Percentiles rank a stretch among this genome's conserved stretches.
phyloP scores from a whole-genome alignment of 2,888 invertebrate genomes.

The Thysanoteuthis rhombus region DNA sequence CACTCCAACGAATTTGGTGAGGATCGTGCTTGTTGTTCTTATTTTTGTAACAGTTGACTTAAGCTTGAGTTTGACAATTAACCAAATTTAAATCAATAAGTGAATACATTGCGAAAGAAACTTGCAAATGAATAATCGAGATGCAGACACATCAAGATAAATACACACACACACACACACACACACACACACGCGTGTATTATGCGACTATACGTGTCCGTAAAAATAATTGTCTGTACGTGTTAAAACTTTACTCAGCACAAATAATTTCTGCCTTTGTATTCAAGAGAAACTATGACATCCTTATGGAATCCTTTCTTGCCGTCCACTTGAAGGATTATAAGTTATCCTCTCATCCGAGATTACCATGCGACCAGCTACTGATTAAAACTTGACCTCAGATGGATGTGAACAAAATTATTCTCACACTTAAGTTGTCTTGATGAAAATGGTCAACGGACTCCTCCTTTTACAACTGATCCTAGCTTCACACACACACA shows the following conservation, averaged over 20 bases:
- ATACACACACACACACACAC: no score
- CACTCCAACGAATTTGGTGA: no score
- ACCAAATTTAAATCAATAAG: no score
- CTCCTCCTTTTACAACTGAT: not conserved
- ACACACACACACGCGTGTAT: no score
- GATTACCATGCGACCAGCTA: constrained; percentile 12
- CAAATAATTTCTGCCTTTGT: not conserved
- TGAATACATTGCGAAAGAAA: no score
- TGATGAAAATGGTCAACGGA: not conserved
- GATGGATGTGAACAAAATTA: not conserved
- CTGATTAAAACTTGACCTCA: not conserved
- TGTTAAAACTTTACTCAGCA: not conserved
- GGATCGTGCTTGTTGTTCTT: no score
- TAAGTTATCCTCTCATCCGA: constrained; percentile 19
- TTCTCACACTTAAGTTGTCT: not conserved
- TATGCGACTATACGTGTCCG: no score
- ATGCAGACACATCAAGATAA: no score
- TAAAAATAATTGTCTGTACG: not conserved
- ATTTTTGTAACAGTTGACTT: no score
- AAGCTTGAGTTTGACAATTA: no score
- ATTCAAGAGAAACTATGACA: not conserved
- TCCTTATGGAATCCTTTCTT: not conserved
- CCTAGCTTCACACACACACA: not conserved
- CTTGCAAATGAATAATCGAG: no score
- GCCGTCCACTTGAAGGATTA: not conserved